A percentile compares a stretch with the other conserved stretches of the same genome.
These are phyloP conservation scores for Phymanthus crucifer DNA, from an alignment of 92 coral and sea anemone genomes.

Conservation along the genomic window DNA sequence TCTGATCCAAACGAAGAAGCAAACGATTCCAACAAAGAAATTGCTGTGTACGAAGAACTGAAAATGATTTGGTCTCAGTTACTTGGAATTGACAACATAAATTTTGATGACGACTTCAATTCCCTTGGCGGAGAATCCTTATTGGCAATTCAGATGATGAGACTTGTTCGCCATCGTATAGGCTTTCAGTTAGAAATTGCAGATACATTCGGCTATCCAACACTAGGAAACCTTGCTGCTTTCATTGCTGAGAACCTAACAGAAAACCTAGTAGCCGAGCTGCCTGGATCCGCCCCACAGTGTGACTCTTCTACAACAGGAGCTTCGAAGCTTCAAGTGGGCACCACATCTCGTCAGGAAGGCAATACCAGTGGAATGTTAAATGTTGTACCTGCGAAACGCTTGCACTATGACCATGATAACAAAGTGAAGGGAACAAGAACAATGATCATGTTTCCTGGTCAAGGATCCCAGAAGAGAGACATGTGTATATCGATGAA, in stretches of 20 bases:
- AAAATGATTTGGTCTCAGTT: neutral
- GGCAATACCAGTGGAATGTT: neutral
- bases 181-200: conserved; percentile 12
- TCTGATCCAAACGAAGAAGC: neutral
- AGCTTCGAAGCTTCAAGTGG: neutral
- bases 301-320: neutral
- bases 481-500: conserved; percentile 8
- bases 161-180: neutral
- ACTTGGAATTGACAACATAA: neutral
- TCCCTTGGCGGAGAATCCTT: conserved; percentile 10
- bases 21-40: neutral
- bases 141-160: conserved; percentile 3
- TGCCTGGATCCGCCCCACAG: neutral
- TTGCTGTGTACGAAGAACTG: neutral
- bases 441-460: conserved; percentile 13
- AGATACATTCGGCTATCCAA: conserved; percentile 7
- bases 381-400: neutral
- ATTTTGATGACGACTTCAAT: conserved; percentile 2
- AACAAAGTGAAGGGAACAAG: neutral
- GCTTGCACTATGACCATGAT: neutral
- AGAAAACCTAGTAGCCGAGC: neutral
- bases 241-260: neutral
- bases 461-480: neutral
- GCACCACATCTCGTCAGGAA: neutral
- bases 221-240: neutral